Conservation (phyloP, 2,888 invertebrate genomes). For the Tetranychus truncatus region DNA sequence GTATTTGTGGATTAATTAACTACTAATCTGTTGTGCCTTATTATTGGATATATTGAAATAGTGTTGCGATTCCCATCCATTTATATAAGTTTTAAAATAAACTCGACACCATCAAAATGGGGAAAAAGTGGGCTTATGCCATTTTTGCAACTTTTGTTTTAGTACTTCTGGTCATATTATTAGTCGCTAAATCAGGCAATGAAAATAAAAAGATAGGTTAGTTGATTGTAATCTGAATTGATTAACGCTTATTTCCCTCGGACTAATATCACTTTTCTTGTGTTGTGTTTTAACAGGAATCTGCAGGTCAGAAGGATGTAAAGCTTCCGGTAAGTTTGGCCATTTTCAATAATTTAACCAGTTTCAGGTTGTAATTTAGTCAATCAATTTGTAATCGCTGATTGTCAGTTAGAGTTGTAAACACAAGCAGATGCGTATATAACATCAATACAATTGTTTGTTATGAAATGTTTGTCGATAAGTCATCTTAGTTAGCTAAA, state of each 20-base stretch:
- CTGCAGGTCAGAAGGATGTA: slow-evolving; percentile 10
- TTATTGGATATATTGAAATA: too few relatives aligned
- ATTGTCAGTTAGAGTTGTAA: too few relatives aligned
- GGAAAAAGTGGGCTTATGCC: not conserved
- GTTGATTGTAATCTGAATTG: not conserved
- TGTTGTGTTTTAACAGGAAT: not conserved
- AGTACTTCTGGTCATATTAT: not conserved
- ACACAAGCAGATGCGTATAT: too few relatives aligned
- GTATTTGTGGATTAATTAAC: too few relatives aligned
- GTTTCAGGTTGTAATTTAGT: too few relatives aligned
- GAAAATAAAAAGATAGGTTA: slow-evolving; percentile 4
- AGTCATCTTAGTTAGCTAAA: not conserved
- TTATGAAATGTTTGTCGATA: not conserved
- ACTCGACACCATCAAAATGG: not conserved
- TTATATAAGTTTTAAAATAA: not conserved
- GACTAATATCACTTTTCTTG: not conserved
- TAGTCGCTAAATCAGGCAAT: slow-evolving; percentile 3
- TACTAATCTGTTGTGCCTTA: too few relatives aligned
- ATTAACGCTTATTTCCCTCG: not conserved
- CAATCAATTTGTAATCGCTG: too few relatives aligned
- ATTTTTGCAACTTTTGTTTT: not conserved
- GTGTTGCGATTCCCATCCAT: too few relatives aligned
- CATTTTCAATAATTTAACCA: not conserved
- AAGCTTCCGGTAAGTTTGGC: not conserved
- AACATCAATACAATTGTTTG: not conserved